Percentiles rank a stretch among this genome's conserved stretches.
These are phyloP conservation scores for Platyscapa corneri DNA, from an alignment of 1,140 invertebrate species.

Conservation along the genomic window DNA sequence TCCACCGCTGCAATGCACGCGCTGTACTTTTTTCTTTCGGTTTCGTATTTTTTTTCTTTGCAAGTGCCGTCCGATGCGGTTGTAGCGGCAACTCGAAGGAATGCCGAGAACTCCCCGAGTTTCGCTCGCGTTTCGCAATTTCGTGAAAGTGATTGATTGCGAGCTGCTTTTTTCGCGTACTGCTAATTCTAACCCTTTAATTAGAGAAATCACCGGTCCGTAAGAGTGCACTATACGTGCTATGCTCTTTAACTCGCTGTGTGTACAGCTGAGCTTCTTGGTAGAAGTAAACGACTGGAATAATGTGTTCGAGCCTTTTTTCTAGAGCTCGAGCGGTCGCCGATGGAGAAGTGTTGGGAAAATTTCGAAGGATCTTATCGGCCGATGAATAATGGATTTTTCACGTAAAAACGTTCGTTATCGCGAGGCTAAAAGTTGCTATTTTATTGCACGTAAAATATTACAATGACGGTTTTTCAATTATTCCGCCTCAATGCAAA, in stretches of 20 bases:
- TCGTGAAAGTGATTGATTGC: slow-evolving; percentile 42
- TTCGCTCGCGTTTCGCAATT: slow-evolving; percentile 8
- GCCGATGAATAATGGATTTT: too few relatives aligned
- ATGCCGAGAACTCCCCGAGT: slow-evolving; percentile 17
- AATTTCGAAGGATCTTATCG: not conserved
- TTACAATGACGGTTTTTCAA: not conserved
- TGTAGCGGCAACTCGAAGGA: not conserved
- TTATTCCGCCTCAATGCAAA: not conserved
- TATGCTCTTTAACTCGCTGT: not conserved
- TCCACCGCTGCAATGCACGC: too few relatives aligned
- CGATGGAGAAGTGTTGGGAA: too few relatives aligned
- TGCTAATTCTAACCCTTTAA: slow-evolving; percentile 39
- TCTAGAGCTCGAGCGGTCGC: not conserved
- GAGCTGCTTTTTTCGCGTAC: slow-evolving; percentile 19
- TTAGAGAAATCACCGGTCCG: slow-evolving; percentile 4
- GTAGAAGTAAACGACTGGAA: not conserved
- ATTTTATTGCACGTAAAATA: too few relatives aligned
- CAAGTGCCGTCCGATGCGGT: not conserved
- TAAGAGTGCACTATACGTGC: not conserved
- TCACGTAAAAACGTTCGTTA: too few relatives aligned
- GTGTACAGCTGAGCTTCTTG: not conserved
- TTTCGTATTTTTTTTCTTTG: not conserved
- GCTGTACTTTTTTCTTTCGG: not conserved
- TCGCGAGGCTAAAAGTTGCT: too few relatives aligned
- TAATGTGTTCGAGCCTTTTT: too few relatives aligned